phyloP scores from a whole-genome alignment of 92 coral and sea anemone species.

The Chrysogorgia sp. region DNA sequence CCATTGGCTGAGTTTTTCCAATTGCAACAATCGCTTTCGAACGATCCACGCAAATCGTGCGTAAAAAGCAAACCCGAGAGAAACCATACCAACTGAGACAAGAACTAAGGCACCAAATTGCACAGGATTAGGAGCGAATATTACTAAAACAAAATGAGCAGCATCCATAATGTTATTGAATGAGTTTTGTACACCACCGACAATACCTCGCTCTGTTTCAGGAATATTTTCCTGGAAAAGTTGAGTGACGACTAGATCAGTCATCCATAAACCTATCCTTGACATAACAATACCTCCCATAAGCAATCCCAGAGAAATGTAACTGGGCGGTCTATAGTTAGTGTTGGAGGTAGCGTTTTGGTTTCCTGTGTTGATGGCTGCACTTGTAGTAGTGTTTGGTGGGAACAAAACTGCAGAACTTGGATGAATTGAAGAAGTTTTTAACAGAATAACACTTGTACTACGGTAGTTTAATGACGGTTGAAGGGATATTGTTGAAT shows the following conservation, averaged over 20 bases:
- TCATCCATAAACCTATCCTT: constrained; percentile 90
- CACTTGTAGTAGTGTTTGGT: background rate
- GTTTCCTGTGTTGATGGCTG: background rate
- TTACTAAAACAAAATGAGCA: constrained; percentile 70
- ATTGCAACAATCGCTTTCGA: constrained; percentile 87
- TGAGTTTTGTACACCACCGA: constrained; percentile 88
- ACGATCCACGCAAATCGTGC: constrained; percentile 78
- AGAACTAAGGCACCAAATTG: constrained; percentile 77
- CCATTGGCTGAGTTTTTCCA: constrained; percentile 66
- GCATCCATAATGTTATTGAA: constrained; percentile 75
- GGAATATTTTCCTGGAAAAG: constrained; percentile 83
- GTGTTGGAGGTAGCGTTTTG: constrained; percentile 15
- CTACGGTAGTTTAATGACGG: background rate
- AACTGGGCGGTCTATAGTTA: constrained; percentile 51
- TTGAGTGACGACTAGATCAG: constrained; percentile 84
- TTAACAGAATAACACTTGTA: constrained; percentile 7
- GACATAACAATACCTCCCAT: constrained; percentile 82
- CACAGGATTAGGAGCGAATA: constrained; percentile 78
- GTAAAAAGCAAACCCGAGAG: constrained; percentile 72
- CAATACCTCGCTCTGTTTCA: constrained; percentile 91
- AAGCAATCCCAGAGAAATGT: constrained; percentile 77
- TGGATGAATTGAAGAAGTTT: background rate
- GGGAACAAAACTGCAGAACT: background rate
- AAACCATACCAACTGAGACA: constrained; percentile 82
- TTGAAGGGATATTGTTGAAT: background rate